These are phyloP conservation scores for Antigone vipio DNA, from an alignment of 2,113 vertebrate genomes.

Conservation along the genomic window DNA sequence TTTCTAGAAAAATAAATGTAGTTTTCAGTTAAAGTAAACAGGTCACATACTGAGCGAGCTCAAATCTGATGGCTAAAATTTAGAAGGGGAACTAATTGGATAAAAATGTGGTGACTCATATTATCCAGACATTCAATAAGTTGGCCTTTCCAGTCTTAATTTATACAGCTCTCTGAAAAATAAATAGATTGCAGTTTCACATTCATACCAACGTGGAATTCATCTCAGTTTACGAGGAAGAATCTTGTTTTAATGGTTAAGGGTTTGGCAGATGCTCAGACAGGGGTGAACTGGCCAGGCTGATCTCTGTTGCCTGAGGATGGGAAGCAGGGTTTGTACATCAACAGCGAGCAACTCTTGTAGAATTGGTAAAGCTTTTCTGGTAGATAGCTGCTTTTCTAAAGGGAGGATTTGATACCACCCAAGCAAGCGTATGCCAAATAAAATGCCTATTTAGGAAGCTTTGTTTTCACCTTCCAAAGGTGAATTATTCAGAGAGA, in stretches of 20 bases:
- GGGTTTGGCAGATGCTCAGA: neutral
- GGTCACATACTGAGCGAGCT: slow-evolving; percentile 4
- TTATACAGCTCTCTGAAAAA: neutral
- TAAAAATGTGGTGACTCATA: neutral
- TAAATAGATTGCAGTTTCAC: neutral
- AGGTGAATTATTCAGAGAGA: neutral
- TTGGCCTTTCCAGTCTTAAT: slow-evolving; percentile 7
- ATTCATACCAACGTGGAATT: neutral
- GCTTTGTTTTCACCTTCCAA: neutral
- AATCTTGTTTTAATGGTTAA: neutral
- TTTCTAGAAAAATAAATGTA: slow-evolving; percentile 20
- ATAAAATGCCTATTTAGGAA: neutral
- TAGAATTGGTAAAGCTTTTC: neutral
- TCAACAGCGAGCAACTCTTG: neutral
- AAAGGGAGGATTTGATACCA: neutral
- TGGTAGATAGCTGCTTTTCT: neutral
- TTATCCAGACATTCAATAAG: neutral
- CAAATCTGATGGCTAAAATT: slow-evolving; percentile 16
- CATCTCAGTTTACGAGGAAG: neutral
- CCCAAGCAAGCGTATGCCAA: neutral
- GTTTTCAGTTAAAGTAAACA: slow-evolving; percentile 44
- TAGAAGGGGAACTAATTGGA: slow-evolving; percentile 12
- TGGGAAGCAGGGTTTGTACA: neutral
- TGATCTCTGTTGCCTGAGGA: neutral
- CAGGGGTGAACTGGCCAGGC: neutral